Percentiles rank a stretch among this genome's conserved stretches.
phyloP scores from a whole-genome alignment of 2,797 vertebrate genomes.

The Channallabes apus region DNA sequence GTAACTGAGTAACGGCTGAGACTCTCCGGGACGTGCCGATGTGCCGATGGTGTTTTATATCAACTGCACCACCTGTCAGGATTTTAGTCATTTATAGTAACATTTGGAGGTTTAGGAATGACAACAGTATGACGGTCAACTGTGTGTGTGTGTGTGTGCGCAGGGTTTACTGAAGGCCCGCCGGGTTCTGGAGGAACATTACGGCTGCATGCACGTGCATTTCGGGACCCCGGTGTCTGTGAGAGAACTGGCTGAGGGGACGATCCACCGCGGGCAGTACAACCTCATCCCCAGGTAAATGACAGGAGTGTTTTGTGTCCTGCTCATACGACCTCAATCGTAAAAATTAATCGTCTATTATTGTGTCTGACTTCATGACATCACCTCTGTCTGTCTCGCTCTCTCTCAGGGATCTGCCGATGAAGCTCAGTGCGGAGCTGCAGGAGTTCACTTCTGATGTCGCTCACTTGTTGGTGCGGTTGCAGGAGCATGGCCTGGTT shows the following conservation, averaged over 20 bases:
- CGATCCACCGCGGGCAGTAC: conserved; percentile 78
- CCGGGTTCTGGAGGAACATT: conserved; percentile 86
- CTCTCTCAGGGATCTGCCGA: conserved; percentile 82
- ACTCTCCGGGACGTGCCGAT: background rate
- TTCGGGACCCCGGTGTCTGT: conserved; percentile 88
- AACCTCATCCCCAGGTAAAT: conserved; percentile 87
- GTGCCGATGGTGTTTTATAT: background rate
- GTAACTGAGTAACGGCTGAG: background rate
- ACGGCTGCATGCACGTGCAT: conserved; percentile 86
- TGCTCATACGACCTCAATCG: background rate
- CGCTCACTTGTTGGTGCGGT: conserved; percentile 82
- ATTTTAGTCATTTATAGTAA: background rate
- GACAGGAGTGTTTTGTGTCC: background rate
- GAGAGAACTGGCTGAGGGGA: conserved; percentile 81
- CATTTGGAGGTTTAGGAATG: background rate
- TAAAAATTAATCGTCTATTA: too few relatives aligned
- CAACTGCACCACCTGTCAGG: background rate
- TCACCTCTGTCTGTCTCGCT: background rate
- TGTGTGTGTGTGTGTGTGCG: conserved; percentile 9
- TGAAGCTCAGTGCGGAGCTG: conserved; percentile 78
- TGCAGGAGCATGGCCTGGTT: conserved; percentile 85
- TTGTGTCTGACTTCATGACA: background rate
- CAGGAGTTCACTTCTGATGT: conserved; percentile 81
- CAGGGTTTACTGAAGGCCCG: conserved; percentile 91
- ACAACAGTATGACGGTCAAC: too few relatives aligned